phyloP scores from a whole-genome alignment of 2,797 vertebrate genomes.

The Rhincodon typus region DNA sequence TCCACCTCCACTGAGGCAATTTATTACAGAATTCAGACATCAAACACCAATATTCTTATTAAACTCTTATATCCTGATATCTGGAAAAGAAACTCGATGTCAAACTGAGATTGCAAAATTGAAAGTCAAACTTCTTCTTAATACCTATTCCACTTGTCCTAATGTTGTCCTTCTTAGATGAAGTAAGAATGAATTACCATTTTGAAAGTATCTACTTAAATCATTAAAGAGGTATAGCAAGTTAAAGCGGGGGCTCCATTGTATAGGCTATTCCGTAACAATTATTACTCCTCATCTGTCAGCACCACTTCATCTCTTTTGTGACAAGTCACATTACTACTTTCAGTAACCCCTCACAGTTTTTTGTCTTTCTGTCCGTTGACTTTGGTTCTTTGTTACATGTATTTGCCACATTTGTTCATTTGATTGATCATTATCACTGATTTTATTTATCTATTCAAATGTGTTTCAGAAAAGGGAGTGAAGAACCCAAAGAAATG shows the following conservation, averaged over 20 bases:
- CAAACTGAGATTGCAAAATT: neutral
- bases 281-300: neutral
- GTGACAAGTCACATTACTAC: neutral
- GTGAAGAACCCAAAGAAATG: neutral
- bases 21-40: neutral
- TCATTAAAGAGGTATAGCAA: neutral
- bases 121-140: neutral
- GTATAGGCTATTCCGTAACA: neutral
- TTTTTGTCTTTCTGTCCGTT: neutral
- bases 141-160: neutral
- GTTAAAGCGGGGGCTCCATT: neutral
- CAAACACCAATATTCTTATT: neutral
- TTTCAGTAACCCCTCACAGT: neutral
- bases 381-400: neutral
- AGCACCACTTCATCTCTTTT: neutral
- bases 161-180: neutral
- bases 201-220: neutral
- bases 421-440: neutral
- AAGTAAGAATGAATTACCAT: neutral
- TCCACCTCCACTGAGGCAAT: too few relatives aligned
- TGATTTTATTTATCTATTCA: neutral
- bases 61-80: neutral
- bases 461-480: neutral
- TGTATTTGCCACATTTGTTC: neutral
- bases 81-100: neutral